Base-by-base conservation (phyloP, 2,888 invertebrate species). In the Anagyrus pseudococci region DNA sequence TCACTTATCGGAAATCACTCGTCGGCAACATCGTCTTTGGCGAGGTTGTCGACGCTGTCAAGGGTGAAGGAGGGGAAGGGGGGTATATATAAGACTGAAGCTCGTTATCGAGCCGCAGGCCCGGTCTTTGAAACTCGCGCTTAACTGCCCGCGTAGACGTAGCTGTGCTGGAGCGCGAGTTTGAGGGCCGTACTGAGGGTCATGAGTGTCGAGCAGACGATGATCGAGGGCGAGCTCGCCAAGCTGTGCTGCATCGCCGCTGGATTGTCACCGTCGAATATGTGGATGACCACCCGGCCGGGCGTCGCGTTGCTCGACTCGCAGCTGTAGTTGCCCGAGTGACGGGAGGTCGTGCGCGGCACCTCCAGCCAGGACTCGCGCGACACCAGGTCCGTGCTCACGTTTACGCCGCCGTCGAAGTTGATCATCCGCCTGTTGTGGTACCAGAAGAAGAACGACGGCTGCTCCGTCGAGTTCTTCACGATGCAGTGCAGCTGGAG, bases 371-470 rank as follows among this genome's bases (percentile, higher is more conserved):
- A 88, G 62, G 90, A 90, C 54, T 87, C 85, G 72, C 91, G 86
- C 77, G 87, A 88, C 58, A 85, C 84, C 40, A 89, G 83, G 73
- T 93, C 92, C 6, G 92, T 92, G 64, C 92, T 93, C 58, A 94
- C 94, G 80, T 93, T 93, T 76, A 94, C 90, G 59, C 93, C 93
- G 64, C 90, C 86, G 82, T 94, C 94, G 82, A 93, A 94, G 85
- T 94, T 94, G 79, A 94, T 93, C 94, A 94, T 94, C 70, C 93
- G 88, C 77, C 91, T 90, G 83, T 94, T 93, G 83, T 93, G 91
- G 80, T 92, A 93, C 88, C 88, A 88, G 81, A 82, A 71, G 55
- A 94, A 89, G 79, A 91, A 94, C 54, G 90, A 88, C 6, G 94
- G 93, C 33, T 89, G 88, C 77, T 93, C 93, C 0, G 93, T 94